Conservation (phyloP, 2,113 vertebrate species). For the Catharus fuscescens region DNA sequence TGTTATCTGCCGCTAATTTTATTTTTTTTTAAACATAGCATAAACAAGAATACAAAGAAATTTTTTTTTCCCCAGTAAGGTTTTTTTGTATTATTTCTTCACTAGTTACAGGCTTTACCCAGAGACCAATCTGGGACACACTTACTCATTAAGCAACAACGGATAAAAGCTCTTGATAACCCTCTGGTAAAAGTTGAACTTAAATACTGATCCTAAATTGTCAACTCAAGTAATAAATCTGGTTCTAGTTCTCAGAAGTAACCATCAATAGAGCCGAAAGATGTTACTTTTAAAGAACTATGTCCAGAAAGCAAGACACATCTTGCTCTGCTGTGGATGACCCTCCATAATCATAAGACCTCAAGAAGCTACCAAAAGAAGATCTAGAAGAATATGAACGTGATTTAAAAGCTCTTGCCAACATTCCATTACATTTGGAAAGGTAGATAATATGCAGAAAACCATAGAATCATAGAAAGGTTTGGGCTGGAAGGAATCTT, state of each 20-base stretch:
- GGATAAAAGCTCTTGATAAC: neutral
- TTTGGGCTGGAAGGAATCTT: neutral
- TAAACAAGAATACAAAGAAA: neutral
- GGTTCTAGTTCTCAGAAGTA: neutral
- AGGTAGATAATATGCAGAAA: neutral
- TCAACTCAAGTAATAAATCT: neutral
- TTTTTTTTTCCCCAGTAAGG: neutral
- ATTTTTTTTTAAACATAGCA: neutral
- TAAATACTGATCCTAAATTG: neutral
- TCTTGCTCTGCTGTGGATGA: neutral
- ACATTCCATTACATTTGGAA: neutral
- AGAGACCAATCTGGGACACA: neutral
- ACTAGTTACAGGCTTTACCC: neutral
- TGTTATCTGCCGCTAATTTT: neutral
- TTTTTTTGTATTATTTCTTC: neutral
- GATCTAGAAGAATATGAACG: neutral
- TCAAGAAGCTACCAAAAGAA: neutral
- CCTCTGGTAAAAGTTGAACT: neutral
- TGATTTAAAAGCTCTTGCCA: neutral
- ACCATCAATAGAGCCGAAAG: neutral
- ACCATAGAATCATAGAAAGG: neutral
- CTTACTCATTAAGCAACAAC: neutral
- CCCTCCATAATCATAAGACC: neutral
- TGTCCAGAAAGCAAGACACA: neutral
- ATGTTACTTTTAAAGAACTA: neutral